Conservation (phyloP, 2,797 vertebrate species). For the Gadopsis bispinosus region DNA sequence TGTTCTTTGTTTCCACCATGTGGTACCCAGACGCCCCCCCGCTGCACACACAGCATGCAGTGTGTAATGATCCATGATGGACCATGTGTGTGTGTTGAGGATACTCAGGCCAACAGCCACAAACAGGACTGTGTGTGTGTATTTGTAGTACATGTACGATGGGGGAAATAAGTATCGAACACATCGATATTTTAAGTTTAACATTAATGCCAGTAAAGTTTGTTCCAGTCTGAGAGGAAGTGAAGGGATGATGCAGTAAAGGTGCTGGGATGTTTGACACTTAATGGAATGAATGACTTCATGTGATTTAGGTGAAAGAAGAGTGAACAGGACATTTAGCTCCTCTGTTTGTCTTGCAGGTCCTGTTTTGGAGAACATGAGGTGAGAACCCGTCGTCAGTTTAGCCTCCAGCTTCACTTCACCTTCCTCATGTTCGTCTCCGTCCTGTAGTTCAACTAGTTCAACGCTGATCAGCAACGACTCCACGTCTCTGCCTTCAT, state of each 20-base stretch:
- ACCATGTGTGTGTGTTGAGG: constrained; percentile 13
- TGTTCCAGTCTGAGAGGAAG: too few relatives aligned
- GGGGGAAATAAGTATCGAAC: too few relatives aligned
- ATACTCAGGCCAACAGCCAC: constrained; percentile 9
- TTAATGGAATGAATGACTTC: too few relatives aligned
- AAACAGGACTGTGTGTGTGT: neutral
- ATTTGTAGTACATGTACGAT: neutral
- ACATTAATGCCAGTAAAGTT: too few relatives aligned
- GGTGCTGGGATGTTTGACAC: too few relatives aligned
- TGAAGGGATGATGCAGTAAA: too few relatives aligned
- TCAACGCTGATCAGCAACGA: neutral
- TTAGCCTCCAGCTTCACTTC: too few relatives aligned
- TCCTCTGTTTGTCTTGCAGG: constrained; percentile 55
- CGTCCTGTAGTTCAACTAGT: neutral
- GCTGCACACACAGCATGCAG: neutral
- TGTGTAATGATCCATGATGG: neutral
- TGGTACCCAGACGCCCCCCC: neutral
- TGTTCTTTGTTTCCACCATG: constrained; percentile 9
- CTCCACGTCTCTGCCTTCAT: neutral
- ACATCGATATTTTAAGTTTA: too few relatives aligned
- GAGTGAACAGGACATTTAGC: neutral
- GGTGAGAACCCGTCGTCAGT: constrained; percentile 53
- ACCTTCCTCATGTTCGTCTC: neutral
- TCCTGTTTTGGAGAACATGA: constrained; percentile 79
- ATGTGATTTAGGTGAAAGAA: too few relatives aligned